Conservation (phyloP, 2,797 vertebrate genomes). For the Falco columbarius region DNA sequence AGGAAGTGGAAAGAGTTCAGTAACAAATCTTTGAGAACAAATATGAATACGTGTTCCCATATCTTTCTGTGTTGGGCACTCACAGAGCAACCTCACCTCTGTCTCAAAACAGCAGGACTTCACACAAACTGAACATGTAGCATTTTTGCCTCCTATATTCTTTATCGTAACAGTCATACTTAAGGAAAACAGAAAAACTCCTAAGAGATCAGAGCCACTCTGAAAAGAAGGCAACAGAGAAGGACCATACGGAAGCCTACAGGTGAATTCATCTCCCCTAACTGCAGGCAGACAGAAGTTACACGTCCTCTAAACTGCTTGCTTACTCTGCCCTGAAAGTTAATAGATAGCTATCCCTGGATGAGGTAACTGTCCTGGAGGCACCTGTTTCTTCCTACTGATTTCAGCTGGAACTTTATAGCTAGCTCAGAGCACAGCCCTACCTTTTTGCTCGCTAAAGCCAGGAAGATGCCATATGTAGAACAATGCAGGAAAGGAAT, state of each 20-base stretch:
- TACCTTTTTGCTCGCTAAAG: not conserved
- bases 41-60: not conserved
- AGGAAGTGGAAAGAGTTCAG: not conserved
- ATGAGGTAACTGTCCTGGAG: not conserved
- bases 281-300: not conserved
- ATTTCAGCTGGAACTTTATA: not conserved
- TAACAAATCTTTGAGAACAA: not conserved
- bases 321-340: not conserved
- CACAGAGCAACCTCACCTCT: not conserved
- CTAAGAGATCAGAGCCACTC: not conserved
- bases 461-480: not conserved
- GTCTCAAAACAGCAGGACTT: not conserved
- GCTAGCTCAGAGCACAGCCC: not conserved
- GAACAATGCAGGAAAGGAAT: not conserved
- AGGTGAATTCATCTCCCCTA: not conserved
- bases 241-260: not conserved
- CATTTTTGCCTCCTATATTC: not conserved
- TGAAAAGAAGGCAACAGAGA: not conserved
- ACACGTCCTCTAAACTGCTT: not conserved
- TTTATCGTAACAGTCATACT: not conserved
- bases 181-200: not conserved
- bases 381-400: not conserved
- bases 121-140: not conserved
- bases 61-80: not conserved
- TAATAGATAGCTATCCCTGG: not conserved